A percentile compares a stretch with the other conserved stretches of the same genome.
These are phyloP conservation scores for Agrenia bidenticulata DNA, from an alignment of 2,888 invertebrate species.

Conservation along the genomic window DNA sequence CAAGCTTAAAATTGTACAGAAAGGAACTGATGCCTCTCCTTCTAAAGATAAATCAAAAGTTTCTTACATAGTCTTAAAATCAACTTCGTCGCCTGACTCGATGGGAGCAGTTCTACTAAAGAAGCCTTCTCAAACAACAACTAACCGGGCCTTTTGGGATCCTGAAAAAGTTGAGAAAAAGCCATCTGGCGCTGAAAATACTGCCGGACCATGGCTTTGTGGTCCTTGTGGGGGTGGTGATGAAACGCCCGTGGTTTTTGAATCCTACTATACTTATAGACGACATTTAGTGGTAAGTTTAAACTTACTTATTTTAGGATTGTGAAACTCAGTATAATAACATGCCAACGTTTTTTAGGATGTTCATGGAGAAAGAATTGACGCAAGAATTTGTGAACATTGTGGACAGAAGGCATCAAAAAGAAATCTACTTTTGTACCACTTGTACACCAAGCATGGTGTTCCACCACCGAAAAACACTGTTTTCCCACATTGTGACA, in stretches of 20 bases:
- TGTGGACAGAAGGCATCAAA: constrained; percentile 77
- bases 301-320: constrained; percentile 12
- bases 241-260: constrained; percentile 67
- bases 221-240: constrained; percentile 70
- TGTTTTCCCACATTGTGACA: constrained; percentile 75
- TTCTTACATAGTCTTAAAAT: constrained; percentile 60
- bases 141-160: constrained; percentile 47
- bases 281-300: constrained; percentile 65
- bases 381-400: constrained; percentile 71
- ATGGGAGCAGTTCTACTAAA: constrained; percentile 39
- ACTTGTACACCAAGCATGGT: constrained; percentile 76
- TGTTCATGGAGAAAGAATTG: constrained; percentile 49
- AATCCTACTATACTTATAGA: constrained; percentile 75
- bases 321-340: background rate
- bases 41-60: constrained; percentile 56
- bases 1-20: constrained; percentile 78
- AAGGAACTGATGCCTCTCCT: constrained; percentile 52
- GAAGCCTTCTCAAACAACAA: constrained; percentile 35
- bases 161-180: constrained; percentile 44
- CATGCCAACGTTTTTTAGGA: constrained; percentile 31
- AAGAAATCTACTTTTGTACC: constrained; percentile 73
- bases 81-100: constrained; percentile 43
- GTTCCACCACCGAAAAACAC: constrained; percentile 69
- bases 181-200: constrained; percentile 54
- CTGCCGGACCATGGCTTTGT: constrained; percentile 76